Base-by-base conservation (phyloP, 2,797 vertebrate species). In the Labroides dimidiatus region DNA sequence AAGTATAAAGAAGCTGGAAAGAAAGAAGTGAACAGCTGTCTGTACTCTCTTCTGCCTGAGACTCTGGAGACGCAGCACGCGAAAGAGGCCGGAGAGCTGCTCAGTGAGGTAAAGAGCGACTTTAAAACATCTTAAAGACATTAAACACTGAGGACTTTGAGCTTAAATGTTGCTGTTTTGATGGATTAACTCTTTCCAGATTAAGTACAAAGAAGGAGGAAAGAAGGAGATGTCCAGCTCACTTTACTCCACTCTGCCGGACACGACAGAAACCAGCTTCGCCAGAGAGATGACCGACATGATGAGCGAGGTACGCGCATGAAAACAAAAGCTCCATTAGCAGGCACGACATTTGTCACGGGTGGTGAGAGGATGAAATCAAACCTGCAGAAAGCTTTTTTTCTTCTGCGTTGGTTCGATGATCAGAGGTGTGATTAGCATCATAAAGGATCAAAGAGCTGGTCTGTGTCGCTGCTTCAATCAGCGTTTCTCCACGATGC, bases 1-100 rank as follows among this genome's bases (percentile, higher is more conserved):
- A 96, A 96, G 66, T 98, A 98, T 74, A 97, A 95, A 90, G 93
- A 93, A 64, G 87, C 75, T 24, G 87, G 90, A 24, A 95, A 93
- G 69, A 87, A 79, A 81, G 90, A 92, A 36, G 91, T 93, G 72
- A 90, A 89, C 52, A 93, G 84, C 44, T 86, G 90, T 58, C 88
- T 96, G 11, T 97, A 96, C 84, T 93, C 93, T 69, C 89, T 84
- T 52, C 94, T 97, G 88, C 93, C 95, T 10, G 93, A 94, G 30
- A 96, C 96, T 21, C 90, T 93, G 58, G 95, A 96, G 66, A 96
- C 94, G 0, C 83, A 68, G n/a, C 95, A 95, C 66, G 95, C 95
- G 0, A 94, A 89, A 87, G 93, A 96, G 81, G 78, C 93, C 10
- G 84, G 90, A 0, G 89, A 93, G 54, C 92, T 96, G 71, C 96